Evolutionary conservation across 2,113 vertebrate species (phyloP), one percentile per base, ranked within the genome.

Genomic region (Antechinus flavipes): DNA sequence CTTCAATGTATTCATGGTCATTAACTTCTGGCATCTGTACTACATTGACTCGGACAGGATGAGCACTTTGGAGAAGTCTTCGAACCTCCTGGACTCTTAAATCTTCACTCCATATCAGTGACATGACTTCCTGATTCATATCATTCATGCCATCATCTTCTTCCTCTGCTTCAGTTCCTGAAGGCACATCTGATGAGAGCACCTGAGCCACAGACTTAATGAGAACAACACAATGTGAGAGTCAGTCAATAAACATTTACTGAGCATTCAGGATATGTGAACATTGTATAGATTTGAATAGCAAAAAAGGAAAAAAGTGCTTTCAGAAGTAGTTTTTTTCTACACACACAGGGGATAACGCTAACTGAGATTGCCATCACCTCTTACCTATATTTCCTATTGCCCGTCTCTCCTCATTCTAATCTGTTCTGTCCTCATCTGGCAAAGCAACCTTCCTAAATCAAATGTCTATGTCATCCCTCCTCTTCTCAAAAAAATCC

Each of bases 71-170:
- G 26, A 99, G 99, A 42, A 99, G 99, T 24, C 99, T 98, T n/a
- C 99, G 98, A 47, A 99, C 99, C 89, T 99, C 99, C 98, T 99
- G 99, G 84, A 99, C 99, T 49, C 99, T 98, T 95, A 99, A 96
- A 96, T 99, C 99, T 98, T 99, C 99, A 0, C 99, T 99, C 99
- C 99, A 99, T 94, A 99, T 99, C 46, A 99, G 98, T 0, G 99
- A 99, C 96, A 99, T 99, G 94, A 99, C 99, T 96, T 99, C 99
- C 89, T 99, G 99, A 2, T 99, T 99, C 97, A 99, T 99, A 97
- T 99, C 99, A 0, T 99, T 99, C 99, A 99, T 99, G 42, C 99
- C 99, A 30, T 99, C 99, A 97, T 99, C 99, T 24, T 99, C 99
- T 97, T 99, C 99, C 91, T 99, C 99, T 0, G 99, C 98, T 92